Base-by-base conservation (phyloP, 2,888 invertebrate species). In the Macrosoma leucophasiata region DNA sequence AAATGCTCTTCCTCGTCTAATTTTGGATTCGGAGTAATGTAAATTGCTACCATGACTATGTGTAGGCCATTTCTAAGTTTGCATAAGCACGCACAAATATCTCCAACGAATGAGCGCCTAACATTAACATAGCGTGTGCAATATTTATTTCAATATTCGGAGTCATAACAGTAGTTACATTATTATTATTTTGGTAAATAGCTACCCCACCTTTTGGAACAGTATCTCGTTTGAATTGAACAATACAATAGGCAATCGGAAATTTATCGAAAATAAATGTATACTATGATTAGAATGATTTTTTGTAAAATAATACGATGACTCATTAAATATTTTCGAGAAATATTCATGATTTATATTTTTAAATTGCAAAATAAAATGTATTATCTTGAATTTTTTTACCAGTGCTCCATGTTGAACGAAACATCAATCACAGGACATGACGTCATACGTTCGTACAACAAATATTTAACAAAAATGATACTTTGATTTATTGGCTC, bases 161-260 rank as follows among this genome's bases (percentile, higher is more conserved):
- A 47, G 46, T 47, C 36, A 46, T 36, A 38, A 47, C 38, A 46
- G 39, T 50, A 39, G 37, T 50, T 33, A 33, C 10, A 27, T 27
- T 15, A 17, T 27, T 27, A 15, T 27, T 15, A 50, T 53, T 50
- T 46, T 51, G 52, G 43, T 55, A 53, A 43, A 53, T 51, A 39
- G 51, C 52, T 35, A 55, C 46, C 37, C 47, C 47, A 47, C 50
- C 52, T 48, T 30, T 41, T 41, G 31, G 35, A 43, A 51, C 43
- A 37, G 32, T 43, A 39, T 42, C 41, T 48, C 51, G 48, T 44
- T 50, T 52, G 37, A 45, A 52, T 24, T 51, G 41, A 35, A 41
- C 44, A 46, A 52, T 48, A 41, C 48, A 52, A 46, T 51, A 44
- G 23, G 52, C 52, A 52, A 51, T 50, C 40, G 48, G 46, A 41